Conservation (phyloP, 2,888 invertebrate species). For the Cancer borealis region DNA sequence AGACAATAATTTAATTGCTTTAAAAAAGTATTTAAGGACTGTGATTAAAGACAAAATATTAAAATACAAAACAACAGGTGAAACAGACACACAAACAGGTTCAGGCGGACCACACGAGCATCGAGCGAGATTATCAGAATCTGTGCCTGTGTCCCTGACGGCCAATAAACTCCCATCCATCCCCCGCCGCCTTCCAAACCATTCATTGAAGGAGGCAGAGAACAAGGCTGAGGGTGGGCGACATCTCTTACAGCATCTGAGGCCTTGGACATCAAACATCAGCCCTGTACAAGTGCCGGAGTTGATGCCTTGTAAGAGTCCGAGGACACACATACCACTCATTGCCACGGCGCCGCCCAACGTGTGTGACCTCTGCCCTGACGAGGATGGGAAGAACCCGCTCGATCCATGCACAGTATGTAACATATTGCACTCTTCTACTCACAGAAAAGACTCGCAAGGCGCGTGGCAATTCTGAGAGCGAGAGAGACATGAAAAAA, state of each 20-base stretch:
- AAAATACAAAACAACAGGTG: neutral
- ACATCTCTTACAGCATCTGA: neutral
- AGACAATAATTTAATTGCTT: neutral
- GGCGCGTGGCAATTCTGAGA: neutral
- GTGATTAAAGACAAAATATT: neutral
- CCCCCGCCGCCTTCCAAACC: neutral
- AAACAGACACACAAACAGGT: neutral
- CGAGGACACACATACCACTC: neutral
- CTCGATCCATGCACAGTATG: conserved; percentile 60
- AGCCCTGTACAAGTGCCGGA: neutral
- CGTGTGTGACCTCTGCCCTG: conserved; percentile 59
- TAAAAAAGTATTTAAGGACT: neutral
- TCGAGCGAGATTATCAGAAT: neutral
- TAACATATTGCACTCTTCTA: neutral
- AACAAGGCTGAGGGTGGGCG: neutral
- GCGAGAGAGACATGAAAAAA: neutral
- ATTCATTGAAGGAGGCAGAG: neutral
- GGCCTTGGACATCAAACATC: neutral
- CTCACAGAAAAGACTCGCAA: neutral
- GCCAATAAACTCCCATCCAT: neutral
- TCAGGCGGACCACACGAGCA: neutral
- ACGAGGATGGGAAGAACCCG: conserved; percentile 50
- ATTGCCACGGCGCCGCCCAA: conserved; percentile 51
- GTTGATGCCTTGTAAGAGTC: neutral
- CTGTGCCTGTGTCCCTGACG: neutral